Evolutionary conservation across 2,888 invertebrate genomes (phyloP), one percentile per base, ranked within the genome.

Genomic region (Ptychoptera contaminata): DNA sequence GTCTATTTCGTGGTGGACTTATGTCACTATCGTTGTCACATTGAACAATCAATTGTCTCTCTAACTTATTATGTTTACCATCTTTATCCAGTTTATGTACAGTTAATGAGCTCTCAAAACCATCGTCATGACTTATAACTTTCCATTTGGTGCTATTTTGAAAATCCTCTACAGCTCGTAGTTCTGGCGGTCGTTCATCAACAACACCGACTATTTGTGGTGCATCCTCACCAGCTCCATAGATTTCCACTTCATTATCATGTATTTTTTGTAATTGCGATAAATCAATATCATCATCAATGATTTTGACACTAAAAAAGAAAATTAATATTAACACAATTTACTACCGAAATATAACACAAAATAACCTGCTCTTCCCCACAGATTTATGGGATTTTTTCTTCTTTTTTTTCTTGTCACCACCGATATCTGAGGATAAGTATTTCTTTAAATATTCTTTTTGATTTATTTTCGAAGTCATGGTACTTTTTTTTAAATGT

Each of bases 171-270:
- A 48, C 45, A 23, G 51, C 45, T 37, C 47, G 63, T 9, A 83
- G 54, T 50, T 82, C 76, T 44, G 76, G 70, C 0, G 84, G 82
- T 52, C 84, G 62, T 40, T 92, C 91, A 59, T 92, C 92, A 41
- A 90, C 74, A 43, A 92, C 74, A 1, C 84, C 90, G 0, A 84
- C 92, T 49, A 94, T 80, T 61, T 84, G 83, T 0, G 94, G 94
- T 1, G 83, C 87, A 61, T 93, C 90, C 57, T 94, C 93, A n/a
- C 74, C 75, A 1, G 77, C 72, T 44, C 79, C 72, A 39, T 78
- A 72, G 2, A 84, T 71, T 43, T 83, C 78, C 1, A 76, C 60
- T 0, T 77, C 64, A 31, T 75, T 69, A 37, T 65, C 60, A 12
- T 59, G 50, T 47, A 58, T 53, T 12, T 44, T 43, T 2, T 49